Evolutionary conservation across 2,888 invertebrate genomes (phyloP), one percentile per base, ranked within the genome.

Genomic region (Xestoiulus laeticollis): DNA sequence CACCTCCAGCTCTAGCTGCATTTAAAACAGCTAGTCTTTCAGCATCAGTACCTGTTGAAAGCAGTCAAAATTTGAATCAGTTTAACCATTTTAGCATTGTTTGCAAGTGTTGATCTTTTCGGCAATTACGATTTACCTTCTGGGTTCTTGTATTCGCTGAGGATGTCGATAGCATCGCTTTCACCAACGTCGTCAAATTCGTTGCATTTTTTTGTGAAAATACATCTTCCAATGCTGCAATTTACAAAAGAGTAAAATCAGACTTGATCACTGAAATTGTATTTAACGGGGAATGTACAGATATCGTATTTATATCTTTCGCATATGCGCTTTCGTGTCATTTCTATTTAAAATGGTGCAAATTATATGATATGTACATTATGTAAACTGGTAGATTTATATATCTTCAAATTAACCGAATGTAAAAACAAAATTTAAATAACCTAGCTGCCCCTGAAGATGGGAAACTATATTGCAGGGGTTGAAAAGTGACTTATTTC

Each of bases 1-100:
- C 30, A 30, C 90, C 90, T 16, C 90, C 90, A n/a, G 88, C 89
- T 26, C 95, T 92, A 0, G 96, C 95, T 0, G 96, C 96, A 91
- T 96, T 95, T 92, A 95, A 94, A 43, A 96, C 93, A 0, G 96
- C 94, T 89, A 96, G 92, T 12, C 96, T 92, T 91, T 97, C 96
- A 0, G 94, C 95, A 19, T 94, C 93, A 0, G 95, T 94, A 19
- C 96, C 94, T 94, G 89, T 8, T 88, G 87, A 26, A 33, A 87
- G 1, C 10, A 68, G 26, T 32, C 10, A 12, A 53, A 53, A 10
- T 53, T 53, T 12, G 19, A 43, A 43, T 43, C 12, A 5, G 22
- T 12, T 0, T 0, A 19, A 44, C 53, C 3, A 16, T 32, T 88
- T 33, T 26, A 68, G 8, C 59, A n/a, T 12, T 38, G 84, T 87